Evolutionary conservation across 92 coral and sea anemone species (phyloP).

Genomic region (Anthopleura xanthogrammica): DNA sequence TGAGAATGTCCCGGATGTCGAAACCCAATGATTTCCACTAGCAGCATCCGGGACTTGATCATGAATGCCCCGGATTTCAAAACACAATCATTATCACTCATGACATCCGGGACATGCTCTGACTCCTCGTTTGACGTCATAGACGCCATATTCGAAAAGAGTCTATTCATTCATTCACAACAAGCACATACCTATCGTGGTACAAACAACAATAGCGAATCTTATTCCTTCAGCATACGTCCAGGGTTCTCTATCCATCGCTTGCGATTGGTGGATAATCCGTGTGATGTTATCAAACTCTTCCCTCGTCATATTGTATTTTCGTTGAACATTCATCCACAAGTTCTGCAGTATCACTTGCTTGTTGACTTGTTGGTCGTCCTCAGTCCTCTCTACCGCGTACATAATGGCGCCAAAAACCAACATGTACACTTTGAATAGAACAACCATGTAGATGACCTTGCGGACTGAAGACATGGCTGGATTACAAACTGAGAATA

Average conservation of each 20-base stretch:
- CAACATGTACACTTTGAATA: not conserved
- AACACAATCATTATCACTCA: no score
- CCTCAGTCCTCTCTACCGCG: slow-evolving; percentile 22
- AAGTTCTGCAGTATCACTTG: slow-evolving; percentile 1
- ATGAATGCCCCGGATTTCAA: no score
- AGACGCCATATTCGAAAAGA: no score
- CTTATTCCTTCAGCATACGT: not conserved
- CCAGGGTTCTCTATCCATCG: slow-evolving; percentile 1
- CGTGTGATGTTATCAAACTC: slow-evolving; percentile 34
- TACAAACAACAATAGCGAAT: slow-evolving; percentile 23
- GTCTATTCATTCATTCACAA: no score
- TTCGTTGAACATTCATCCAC: slow-evolving; percentile 1
- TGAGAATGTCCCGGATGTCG: no score
- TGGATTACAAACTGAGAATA: not conserved
- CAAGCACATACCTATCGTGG: slow-evolving; percentile 30
- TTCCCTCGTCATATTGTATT: slow-evolving; percentile 37
- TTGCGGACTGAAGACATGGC: not conserved
- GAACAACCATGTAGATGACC: not conserved
- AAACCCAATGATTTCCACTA: no score
- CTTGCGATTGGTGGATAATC: slow-evolving; percentile 4
- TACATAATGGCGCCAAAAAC: slow-evolving; percentile 30
- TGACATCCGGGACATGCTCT: no score
- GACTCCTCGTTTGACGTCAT: no score
- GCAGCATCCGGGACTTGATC: no score
- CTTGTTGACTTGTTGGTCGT: not conserved